Base-by-base conservation (phyloP, 2,113 vertebrate genomes). In the Heterochromis multidens region DNA sequence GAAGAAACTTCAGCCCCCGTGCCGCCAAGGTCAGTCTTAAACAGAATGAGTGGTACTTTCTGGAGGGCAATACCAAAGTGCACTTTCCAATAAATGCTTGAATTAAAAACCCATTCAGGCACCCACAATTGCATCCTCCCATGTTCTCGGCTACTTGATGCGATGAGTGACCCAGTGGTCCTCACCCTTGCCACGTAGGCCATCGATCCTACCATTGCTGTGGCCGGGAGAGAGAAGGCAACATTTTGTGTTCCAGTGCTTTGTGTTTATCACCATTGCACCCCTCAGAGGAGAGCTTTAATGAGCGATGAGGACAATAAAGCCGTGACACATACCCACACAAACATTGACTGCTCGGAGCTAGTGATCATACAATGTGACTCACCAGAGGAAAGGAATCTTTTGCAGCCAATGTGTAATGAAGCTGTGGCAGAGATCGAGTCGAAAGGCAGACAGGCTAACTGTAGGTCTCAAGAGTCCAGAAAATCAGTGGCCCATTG, bases 261-360 rank as follows among this genome's bases (percentile, higher is more conserved):
- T 40, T 81, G 85, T 65, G 62, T 84, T 92, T 89, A 93, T 91
- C 89, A 83, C 79, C 77, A 72, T 11, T 54, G 37, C 79, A 77
- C 85, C 87, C 82, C 91, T 92, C 78, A 86, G 86, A 90, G 94
- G 89, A 90, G 49, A 23, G 72, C 77, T 86, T 90, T 95, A 94
- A 94, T 93, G 88, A 93, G 91, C 86, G 84, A 85, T 85, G 80
- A 86, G 86, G 83, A 95, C 93, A 95, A 91, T 92, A 90, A 93
- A 88, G 91, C 83, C 35, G 31, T 81, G 86, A 88, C 87, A 83
- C n/a, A 33, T 65, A 85, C 56, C 80, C 62, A 67, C 58, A 62
- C 21, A 79, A 27, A 59, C 37, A 27, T 4, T 8, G 87, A 76
- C 87, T 70, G 82, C 65, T 35, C 61, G 80, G 59, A 79, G 83